A percentile compares a stretch with the other conserved stretches of the same genome.
phyloP scores from a whole-genome alignment of 1,140 invertebrate genomes.

The Pogonomyrmex barbatus region DNA sequence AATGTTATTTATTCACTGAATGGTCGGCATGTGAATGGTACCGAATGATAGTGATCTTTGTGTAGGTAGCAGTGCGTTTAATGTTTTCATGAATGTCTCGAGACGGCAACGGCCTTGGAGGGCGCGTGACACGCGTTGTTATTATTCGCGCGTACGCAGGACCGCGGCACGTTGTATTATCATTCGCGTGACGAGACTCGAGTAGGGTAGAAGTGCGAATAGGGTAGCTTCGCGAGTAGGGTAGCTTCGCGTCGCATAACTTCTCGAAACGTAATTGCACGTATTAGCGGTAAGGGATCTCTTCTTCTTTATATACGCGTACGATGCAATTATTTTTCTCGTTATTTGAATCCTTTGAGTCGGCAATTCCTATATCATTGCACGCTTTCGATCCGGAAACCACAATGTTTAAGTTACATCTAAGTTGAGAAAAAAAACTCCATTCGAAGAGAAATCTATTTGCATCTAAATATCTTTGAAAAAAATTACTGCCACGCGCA shows the following conservation, averaged over 20 bases:
- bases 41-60: background rate
- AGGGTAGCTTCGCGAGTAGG: background rate
- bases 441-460: background rate
- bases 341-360: background rate
- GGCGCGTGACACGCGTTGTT: background rate
- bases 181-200: background rate
- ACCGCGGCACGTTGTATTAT: background rate
- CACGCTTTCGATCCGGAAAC: background rate
- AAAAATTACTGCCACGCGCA: background rate
- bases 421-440: background rate
- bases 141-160: background rate
- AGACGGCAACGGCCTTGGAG: background rate
- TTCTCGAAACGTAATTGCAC: background rate
- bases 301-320: background rate
- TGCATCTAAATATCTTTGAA: background rate
- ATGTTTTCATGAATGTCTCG: background rate
- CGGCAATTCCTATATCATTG: background rate
- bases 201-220: background rate
- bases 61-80: background rate
- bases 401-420: background rate
- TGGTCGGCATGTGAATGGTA: background rate
- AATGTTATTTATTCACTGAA: background rate
- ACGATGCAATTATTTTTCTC: no score
- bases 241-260: background rate
- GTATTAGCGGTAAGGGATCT: background rate